Base-by-base conservation (phyloP, 30 jellyfish, hydroid and myxozoan genomes). In the Nemopilema nomurai region DNA sequence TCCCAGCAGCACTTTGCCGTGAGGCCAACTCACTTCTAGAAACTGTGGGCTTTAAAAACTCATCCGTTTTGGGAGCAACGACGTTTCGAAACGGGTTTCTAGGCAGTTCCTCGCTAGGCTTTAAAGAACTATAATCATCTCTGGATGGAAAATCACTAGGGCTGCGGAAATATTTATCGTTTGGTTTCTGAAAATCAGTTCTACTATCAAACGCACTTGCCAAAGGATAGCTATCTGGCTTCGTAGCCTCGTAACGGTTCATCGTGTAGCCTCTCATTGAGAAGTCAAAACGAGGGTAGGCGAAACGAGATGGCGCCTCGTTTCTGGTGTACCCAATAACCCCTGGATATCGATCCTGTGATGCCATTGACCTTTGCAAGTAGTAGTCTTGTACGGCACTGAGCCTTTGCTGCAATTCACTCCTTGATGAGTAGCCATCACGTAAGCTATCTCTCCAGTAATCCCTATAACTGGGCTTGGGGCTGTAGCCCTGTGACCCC, bases 281-380 rank as follows among this genome's bases (percentile, higher is more conserved):
- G 71, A 57, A 84, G 76, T 84, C 93, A 84, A 84, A 74, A 18
- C 93, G 71, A 18, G 93, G 93, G 49, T 84, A 84, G 62, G 49
- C 64, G 29, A 73, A 74, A 4, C 93, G 81, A 7, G 93, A 84
- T 65, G 82, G 87, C 1, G 93, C 28, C 17, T 84, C 93, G 1
- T 74, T 28, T 27, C 93, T 71, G 18, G 93, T 72, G 30, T 84
- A 84, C 28, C 93, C 93, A 50, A 84, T 62, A 16, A 74, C 93
- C 25, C 87, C 87, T 0, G 87, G 93, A 51, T 73, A 84, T 8
- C 93, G 86, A 51, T 84, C 93, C 70, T 84, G 93, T 23, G 93
- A 69, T 24, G 79, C 51, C 83, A 84, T 73, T 31, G 87, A 71
- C 62, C 93, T 53, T 30, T 74, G 93, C 22, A 69, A 49, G 71